Percentiles rank a stretch among this genome's conserved stretches.
These are phyloP conservation scores for Carassius carassius DNA, from an alignment of 2,113 vertebrate genomes.

Conservation along the genomic window DNA sequence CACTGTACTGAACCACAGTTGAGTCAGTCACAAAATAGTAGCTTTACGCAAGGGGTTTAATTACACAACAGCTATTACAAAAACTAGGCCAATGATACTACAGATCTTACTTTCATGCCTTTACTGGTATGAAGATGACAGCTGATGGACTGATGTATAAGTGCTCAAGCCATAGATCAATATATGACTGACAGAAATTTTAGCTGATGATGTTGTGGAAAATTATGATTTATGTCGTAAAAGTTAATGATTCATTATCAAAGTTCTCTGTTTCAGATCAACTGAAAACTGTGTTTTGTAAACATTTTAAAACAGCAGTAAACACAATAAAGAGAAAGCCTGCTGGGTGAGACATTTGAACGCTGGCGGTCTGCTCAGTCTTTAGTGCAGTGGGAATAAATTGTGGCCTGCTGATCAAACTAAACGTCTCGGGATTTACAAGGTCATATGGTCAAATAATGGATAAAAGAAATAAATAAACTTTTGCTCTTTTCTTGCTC, in stretches of 20 bases:
- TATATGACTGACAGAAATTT: constrained; percentile 3
- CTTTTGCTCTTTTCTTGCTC: constrained; percentile 22
- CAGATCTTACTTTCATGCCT: constrained; percentile 7
- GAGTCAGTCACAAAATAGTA: constrained; percentile 1
- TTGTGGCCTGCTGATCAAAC: constrained; percentile 36
- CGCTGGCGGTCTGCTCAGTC: background rate
- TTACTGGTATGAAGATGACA: constrained; percentile 2
- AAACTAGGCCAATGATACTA: background rate
- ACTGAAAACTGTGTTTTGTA: background rate
- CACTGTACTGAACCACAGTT: background rate
- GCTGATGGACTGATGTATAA: constrained; percentile 13
- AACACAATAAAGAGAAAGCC: background rate
- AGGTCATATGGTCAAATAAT: constrained; percentile 18
- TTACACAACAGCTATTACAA: background rate
- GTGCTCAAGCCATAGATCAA: background rate
- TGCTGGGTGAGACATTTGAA: constrained; percentile 11
- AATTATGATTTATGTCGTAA: constrained; percentile 11
- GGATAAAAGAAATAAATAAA: constrained; percentile 19
- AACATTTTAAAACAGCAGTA: background rate
- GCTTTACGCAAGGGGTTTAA: background rate
- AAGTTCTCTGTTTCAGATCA: constrained; percentile 5
- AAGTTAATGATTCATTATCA: background rate
- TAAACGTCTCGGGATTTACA: constrained; percentile 21
- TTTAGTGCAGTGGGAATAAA: constrained; percentile 19
- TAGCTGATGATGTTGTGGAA: constrained; percentile 15